These are phyloP conservation scores for Patella caerulea DNA, from an alignment of 2,888 invertebrate genomes.

Conservation along the genomic window DNA sequence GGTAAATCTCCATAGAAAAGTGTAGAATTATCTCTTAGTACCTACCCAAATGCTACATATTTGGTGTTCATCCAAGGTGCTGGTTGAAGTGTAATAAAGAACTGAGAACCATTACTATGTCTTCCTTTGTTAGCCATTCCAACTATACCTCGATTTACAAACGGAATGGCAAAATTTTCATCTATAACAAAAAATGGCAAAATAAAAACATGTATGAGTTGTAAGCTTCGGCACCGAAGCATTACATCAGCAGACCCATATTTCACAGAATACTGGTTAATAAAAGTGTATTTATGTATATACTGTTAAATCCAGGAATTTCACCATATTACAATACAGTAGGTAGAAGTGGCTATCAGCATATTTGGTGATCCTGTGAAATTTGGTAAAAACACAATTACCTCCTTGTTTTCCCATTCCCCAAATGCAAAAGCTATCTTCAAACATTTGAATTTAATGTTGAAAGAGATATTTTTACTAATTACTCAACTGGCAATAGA, in stretches of 20 bases:
- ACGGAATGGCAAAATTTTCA: conserved; percentile 80
- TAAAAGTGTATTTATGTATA: not conserved
- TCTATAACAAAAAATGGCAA: conserved; percentile 69
- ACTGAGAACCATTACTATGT: conserved; percentile 81
- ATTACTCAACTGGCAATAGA: too few relatives aligned
- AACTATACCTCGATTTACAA: conserved; percentile 80
- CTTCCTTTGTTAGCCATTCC: conserved; percentile 81
- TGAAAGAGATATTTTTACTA: too few relatives aligned
- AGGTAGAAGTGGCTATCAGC: too few relatives aligned
- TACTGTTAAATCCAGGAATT: not conserved
- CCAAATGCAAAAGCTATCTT: too few relatives aligned
- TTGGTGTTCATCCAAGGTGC: conserved; percentile 81
- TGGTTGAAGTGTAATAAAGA: conserved; percentile 79
- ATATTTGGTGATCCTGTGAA: too few relatives aligned
- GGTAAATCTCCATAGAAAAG: not conserved
- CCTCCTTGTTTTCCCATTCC: too few relatives aligned
- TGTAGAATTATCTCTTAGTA: conserved; percentile 8
- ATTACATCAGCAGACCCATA: too few relatives aligned
- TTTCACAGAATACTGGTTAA: too few relatives aligned
- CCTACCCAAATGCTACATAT: conserved; percentile 82
- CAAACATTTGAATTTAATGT: too few relatives aligned
- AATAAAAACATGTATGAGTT: not conserved
- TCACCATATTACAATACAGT: too few relatives aligned
- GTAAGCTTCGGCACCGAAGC: too few relatives aligned
- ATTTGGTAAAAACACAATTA: too few relatives aligned